These are phyloP conservation scores for Bursaphelenchus okinawaensis DNA, from an alignment of 2,888 invertebrate genomes.

Conservation along the genomic window DNA sequence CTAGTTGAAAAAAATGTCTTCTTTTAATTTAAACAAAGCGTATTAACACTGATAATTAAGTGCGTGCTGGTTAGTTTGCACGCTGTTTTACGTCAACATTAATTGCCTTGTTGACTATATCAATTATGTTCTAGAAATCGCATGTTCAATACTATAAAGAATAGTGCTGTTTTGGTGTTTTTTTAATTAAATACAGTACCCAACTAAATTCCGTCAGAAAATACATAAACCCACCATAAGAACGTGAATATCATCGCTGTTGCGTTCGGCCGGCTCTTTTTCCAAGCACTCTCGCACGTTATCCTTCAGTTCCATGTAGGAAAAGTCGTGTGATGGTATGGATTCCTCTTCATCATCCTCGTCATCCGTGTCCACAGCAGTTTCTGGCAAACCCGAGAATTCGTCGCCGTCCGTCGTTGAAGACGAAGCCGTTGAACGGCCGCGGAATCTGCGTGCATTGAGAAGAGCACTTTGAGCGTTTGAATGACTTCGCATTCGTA, in stretches of 20 bases:
- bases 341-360: slow-evolving; percentile 71
- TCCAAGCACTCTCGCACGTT: slow-evolving; percentile 93
- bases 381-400: slow-evolving; percentile 74
- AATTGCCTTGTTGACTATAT: too few species aligned
- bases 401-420: slow-evolving; percentile 50
- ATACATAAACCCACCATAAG: slow-evolving; percentile 63
- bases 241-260: slow-evolving; percentile 89
- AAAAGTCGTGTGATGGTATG: slow-evolving; percentile 38
- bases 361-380: slow-evolving; percentile 80
- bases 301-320: slow-evolving; percentile 69
- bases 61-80: too few species aligned
- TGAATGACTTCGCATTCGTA: slow-evolving; percentile 30
- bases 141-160: too few species aligned
- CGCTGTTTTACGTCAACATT: too few species aligned
- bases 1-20: too few species aligned
- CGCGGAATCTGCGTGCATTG: slow-evolving; percentile 21
- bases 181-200: too few species aligned
- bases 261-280: slow-evolving; percentile 88
- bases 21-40: too few species aligned
- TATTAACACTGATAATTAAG: too few species aligned
- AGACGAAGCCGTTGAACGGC: slow-evolving; percentile 44
- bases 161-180: too few species aligned
- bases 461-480: slow-evolving; percentile 9
- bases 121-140: too few species aligned
- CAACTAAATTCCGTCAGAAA: too few species aligned